Evolutionary conservation across 2,888 invertebrate species (phyloP), one percentile per base, ranked within the genome.

Genomic region (Sphinx pinastri): DNA sequence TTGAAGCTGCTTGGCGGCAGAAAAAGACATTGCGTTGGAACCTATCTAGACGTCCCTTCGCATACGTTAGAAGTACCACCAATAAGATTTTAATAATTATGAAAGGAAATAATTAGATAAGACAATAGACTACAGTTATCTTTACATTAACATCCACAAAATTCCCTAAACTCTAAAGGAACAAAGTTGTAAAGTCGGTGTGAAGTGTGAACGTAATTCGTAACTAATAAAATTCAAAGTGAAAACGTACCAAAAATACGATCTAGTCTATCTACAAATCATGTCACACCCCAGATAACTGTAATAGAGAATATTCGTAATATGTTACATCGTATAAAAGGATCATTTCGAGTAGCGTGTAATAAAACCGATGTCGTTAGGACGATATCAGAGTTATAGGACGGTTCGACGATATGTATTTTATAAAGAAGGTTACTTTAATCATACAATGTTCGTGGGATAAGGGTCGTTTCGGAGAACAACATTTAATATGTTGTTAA

Each of bases 321-420:
- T 63, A 63, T 13, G 13, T 19, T 12, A 47, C 7, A 47, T 49
- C 63, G 19, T 63, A 63, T 63, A 49, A 63, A 49, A 16, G 49
- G 47, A 19, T 63, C 63, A 63, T 63, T 63, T 63, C 12, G 12
- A 63, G 63, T 13, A 13, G 49, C 47, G 19, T 63, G 63, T 63
- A 63, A 63, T 63, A 63, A 69, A 69, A 63, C 54, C 54, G 54
- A 55, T 63, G 69, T 69, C 69, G 60, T 63, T 69, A 52, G 60
- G 69, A 69, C 63, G 14, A 63, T 52, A 59, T 58, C 59, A 31
- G 51, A 47, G 69, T 52, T 63, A 54, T 16, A 55, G 11, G 16
- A 69, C 45, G 60, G 38, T 38, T 63, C 13, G 38, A 38, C 47
- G 54, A 63, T 25, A 47, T 49, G 25, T 31, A 57, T 19, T 47